These are phyloP conservation scores for Ahaetulla prasina DNA, from an alignment of 2,113 vertebrate species.

Conservation along the genomic window DNA sequence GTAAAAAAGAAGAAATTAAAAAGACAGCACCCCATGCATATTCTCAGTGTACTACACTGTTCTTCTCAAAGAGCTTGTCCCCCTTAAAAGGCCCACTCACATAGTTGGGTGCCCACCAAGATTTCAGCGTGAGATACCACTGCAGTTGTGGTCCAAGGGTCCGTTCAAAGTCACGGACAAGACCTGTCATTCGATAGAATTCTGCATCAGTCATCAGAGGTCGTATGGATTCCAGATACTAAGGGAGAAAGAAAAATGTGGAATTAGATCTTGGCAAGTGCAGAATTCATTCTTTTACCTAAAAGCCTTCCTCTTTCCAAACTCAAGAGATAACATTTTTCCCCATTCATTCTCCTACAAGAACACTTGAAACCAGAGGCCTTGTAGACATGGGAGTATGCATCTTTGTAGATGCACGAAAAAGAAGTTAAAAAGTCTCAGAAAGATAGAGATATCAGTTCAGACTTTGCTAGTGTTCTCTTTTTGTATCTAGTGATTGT, in stretches of 20 bases:
- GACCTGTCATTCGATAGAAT: conserved; percentile 65
- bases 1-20: not conserved
- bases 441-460: not conserved
- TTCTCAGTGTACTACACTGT: conserved; percentile 69
- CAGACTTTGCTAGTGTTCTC: not conserved
- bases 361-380: not conserved
- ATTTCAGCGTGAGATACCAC: conserved; percentile 86
- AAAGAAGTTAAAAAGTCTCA: not conserved
- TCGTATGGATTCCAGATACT: conserved; percentile 85
- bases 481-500: not conserved
- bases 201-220: conserved; percentile 71
- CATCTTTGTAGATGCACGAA: not conserved
- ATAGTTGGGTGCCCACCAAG: conserved; percentile 86
- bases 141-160: conserved; percentile 77
- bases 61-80: not conserved
- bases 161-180: conserved; percentile 79
- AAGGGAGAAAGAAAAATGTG: not conserved
- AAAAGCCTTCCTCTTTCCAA: not conserved
- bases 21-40: conserved; percentile 52
- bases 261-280: no score
- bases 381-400: not conserved
- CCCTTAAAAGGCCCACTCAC: conserved; percentile 67
- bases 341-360: not conserved
- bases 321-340: not conserved
- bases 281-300: not conserved